Evolutionary conservation across 1,140 invertebrate genomes (phyloP).

Genomic region (Olivierus martensii): DNA sequence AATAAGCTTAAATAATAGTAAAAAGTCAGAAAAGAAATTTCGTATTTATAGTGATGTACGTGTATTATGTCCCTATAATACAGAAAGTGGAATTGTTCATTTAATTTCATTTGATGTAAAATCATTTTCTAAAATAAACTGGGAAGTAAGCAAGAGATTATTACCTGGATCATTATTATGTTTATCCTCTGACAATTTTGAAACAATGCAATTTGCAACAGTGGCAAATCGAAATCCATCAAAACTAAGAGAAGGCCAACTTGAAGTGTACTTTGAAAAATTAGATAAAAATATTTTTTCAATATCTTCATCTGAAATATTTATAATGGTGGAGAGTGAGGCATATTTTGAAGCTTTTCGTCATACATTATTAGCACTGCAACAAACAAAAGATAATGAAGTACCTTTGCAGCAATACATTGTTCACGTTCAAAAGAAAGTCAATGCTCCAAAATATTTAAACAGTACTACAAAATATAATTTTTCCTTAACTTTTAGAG

Average conservation of each 20-base stretch:
- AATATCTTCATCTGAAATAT: conserved; percentile 1
- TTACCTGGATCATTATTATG: conserved; percentile 57
- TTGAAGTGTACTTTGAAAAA: conserved; percentile 9
- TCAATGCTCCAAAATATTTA: conserved; percentile 6
- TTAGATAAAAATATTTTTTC: conserved; percentile 1
- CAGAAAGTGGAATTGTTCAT: not conserved
- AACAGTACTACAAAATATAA: conserved; percentile 5
- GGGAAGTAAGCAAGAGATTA: conserved; percentile 34
- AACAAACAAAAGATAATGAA: conserved; percentile 24
- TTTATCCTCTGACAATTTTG: conserved; percentile 50
- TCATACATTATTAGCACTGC: conserved; percentile 31
- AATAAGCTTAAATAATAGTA: not conserved
- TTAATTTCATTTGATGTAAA: not conserved
- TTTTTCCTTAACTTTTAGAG: conserved; percentile 14
- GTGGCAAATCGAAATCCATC: conserved; percentile 42
- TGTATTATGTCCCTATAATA: not conserved
- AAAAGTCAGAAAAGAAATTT: not conserved
- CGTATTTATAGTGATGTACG: conserved; percentile 1
- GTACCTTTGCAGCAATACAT: conserved; percentile 30
- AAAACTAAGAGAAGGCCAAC: conserved; percentile 27
- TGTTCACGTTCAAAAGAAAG: conserved; percentile 17
- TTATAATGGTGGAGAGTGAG: conserved; percentile 34
- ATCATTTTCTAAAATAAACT: conserved; percentile 5
- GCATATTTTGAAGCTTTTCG: conserved; percentile 37
- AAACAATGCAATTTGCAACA: conserved; percentile 48